phyloP scores from a whole-genome alignment of 2,797 vertebrate genomes.

The Enteromius fasciolatus region DNA sequence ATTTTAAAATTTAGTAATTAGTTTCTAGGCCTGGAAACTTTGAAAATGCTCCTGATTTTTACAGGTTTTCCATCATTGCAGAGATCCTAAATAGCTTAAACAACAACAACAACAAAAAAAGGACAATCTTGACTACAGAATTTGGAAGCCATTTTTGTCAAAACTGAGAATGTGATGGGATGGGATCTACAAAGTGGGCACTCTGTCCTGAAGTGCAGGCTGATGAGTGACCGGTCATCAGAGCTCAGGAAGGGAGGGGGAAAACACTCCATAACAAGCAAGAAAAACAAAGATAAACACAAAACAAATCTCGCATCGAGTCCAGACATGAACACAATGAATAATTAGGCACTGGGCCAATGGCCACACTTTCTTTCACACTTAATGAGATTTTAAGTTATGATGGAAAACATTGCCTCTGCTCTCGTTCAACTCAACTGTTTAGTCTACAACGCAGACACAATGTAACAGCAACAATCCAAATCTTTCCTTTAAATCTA shows the following conservation, averaged over 20 bases:
- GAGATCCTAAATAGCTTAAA: neutral
- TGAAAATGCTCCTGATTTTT: neutral
- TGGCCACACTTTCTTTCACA: neutral
- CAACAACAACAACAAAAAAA: neutral
- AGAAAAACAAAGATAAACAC: conserved; percentile 19
- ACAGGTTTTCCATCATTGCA: neutral
- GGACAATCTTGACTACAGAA: neutral
- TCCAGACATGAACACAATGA: neutral
- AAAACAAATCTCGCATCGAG: neutral
- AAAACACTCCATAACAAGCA: conserved; percentile 3
- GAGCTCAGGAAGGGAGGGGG: conserved; percentile 18
- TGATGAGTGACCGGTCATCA: neutral
- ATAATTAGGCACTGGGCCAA: neutral
- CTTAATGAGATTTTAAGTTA: neutral
- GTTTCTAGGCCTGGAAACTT: neutral
- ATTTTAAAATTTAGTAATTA: neutral
- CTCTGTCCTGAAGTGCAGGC: neutral
- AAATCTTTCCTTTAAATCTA: neutral
- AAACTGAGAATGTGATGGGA: neutral
- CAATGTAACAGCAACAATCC: neutral
- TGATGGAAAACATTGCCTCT: neutral
- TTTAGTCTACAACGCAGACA: neutral
- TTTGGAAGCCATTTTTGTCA: neutral
- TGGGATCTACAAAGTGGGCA: conserved; percentile 10
- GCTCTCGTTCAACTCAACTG: neutral